A percentile compares a stretch with the other conserved stretches of the same genome.
These are phyloP conservation scores for Catajapyx aquilonaris DNA, from an alignment of 1,140 invertebrate genomes.

Conservation along the genomic window DNA sequence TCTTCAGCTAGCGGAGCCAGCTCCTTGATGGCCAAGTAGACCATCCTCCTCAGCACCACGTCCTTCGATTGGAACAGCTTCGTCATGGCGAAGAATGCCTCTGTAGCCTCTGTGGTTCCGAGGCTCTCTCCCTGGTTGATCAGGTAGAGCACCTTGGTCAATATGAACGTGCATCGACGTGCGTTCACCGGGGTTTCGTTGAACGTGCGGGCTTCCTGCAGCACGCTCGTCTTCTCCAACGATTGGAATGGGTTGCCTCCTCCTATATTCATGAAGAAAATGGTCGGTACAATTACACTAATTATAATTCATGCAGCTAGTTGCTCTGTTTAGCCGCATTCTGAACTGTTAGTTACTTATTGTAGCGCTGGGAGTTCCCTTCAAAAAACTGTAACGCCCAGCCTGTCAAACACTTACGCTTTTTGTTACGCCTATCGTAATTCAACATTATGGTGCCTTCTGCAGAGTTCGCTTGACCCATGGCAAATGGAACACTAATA, in stretches of 20 bases:
- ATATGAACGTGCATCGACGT: constrained; percentile 83
- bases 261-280: constrained; percentile 21
- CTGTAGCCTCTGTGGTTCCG: constrained; percentile 84
- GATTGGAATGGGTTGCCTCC: constrained; percentile 76
- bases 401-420: constrained; percentile 4
- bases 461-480: too few relatives aligned
- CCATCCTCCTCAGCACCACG: constrained; percentile 76
- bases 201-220: constrained; percentile 92
- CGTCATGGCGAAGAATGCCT: constrained; percentile 98
- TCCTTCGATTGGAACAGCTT: constrained; percentile 97
- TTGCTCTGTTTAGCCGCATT: constrained; percentile 6
- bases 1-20: constrained; percentile 86
- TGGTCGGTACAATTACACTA: constrained; percentile 5
- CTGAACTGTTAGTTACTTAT: constrained; percentile 7
- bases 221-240: constrained; percentile 84
- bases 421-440: constrained; percentile 7
- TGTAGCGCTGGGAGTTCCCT: too few relatives aligned
- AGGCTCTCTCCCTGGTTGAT: constrained; percentile 87
- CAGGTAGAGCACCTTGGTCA: constrained; percentile 91
- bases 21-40: constrained; percentile 96
- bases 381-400: too few relatives aligned
- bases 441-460: neutral
- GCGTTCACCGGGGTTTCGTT: constrained; percentile 95
- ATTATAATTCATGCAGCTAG: constrained; percentile 11
- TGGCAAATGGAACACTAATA: too few relatives aligned